These are phyloP conservation scores for Nebria salina DNA, from an alignment of 2,888 invertebrate genomes.

Conservation along the genomic window DNA sequence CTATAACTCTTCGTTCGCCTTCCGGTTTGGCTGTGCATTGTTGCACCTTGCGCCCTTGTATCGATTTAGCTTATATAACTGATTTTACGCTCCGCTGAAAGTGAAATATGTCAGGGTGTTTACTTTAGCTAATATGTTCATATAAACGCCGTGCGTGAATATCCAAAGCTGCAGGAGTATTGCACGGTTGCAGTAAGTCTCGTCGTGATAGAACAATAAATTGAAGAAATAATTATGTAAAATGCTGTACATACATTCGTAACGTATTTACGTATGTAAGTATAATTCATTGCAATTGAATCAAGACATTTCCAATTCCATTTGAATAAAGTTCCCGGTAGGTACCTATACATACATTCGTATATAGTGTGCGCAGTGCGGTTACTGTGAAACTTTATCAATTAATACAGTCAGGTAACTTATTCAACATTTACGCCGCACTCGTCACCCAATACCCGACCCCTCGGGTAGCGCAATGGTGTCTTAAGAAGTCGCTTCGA, in stretches of 20 bases:
- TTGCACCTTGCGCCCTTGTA: conserved; percentile 13
- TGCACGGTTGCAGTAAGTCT: too few species aligned
- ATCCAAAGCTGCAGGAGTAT: too few species aligned
- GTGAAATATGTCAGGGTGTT: conserved; percentile 9
- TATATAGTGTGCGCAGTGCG: not conserved
- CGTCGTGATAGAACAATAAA: not conserved
- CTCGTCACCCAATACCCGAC: too few species aligned
- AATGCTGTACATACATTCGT: not conserved
- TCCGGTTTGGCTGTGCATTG: conserved; percentile 17
- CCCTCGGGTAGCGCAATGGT: too few species aligned
- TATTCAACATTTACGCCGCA: not conserved
- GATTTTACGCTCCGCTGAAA: conserved; percentile 7
- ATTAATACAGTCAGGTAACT: conserved; percentile 13
- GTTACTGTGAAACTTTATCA: conserved; percentile 18
- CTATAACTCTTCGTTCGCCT: not conserved
- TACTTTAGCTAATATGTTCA: too few species aligned
- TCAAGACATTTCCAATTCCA: conserved; percentile 11
- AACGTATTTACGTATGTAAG: too few species aligned
- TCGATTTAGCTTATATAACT: not conserved
- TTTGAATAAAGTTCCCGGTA: conserved; percentile 5
- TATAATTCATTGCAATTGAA: not conserved
- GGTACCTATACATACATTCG: not conserved
- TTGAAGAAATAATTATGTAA: not conserved
- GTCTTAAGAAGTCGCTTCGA: not conserved
- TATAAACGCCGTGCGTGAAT: too few species aligned